Base-by-base conservation (phyloP, 2,113 vertebrate genomes). In the Talpa occidentalis region DNA sequence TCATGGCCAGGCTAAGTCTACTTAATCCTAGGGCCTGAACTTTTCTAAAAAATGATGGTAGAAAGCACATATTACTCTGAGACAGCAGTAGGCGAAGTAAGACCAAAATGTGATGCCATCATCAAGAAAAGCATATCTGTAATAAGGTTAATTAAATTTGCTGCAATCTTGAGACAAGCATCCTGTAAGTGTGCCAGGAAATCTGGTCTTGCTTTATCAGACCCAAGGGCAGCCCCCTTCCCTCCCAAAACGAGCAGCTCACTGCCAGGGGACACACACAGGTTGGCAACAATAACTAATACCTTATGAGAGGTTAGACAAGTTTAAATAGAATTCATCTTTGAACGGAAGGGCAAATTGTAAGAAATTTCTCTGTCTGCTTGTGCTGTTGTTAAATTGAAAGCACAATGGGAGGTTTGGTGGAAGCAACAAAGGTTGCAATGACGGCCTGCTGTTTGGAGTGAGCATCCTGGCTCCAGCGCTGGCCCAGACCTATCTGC, bases 61-160 rank as follows among this genome's bases (percentile, higher is more conserved):
- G 88, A 96, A 97, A 98, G 92, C 85, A 96, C 94, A 79, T 94
- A 96, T 96, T 97, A 96, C 96, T 97, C 97, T 96, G 97, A 98
- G 98, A 97, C 62, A 96, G 97, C 97, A 98, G 96, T 96, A 95
- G 94, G 95, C 88, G 92, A 97, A 93, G 94, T 88, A 94, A 97
- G 97, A 97, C 96, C 96, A 98, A 97, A 98, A 96, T 97, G 97
- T 98, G 98, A 98, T 98, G 96, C 97, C 97, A 98, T 98, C 97
- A 98, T 98, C 96, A 97, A 97, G 97, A 98, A 98, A 98, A 98
- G 95, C 97, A 93, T 98, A 96, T 98, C 98, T 98, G 96, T 98
- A 98, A 98, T 98, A 98, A 98, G 98, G 97, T 98, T 98, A 98
- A 98, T 98, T 98, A 98, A 98, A 98, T 98, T 98, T 98, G 96